A percentile compares a stretch with the other conserved stretches of the same genome.
Evolutionary conservation across 2,113 vertebrate genomes (phyloP).

Genomic region (Chamaetylas fuelleborni): DNA sequence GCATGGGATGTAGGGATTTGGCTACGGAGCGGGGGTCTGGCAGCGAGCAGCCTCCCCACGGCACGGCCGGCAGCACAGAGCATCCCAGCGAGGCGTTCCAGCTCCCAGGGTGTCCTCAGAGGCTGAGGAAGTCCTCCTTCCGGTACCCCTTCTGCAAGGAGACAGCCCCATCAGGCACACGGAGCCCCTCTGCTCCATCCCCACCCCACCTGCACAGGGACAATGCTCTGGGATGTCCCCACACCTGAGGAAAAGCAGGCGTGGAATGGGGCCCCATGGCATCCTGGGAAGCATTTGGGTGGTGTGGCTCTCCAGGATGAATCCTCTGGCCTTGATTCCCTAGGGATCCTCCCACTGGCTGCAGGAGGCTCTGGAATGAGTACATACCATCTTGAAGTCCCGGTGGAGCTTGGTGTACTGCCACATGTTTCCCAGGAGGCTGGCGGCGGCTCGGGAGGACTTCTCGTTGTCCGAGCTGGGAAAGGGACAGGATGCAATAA

Average conservation of each 20-base stretch:
- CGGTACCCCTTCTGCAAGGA: slow-evolving; percentile 78
- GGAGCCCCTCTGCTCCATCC: neutral
- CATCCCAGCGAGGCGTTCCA: neutral
- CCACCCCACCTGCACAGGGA: neutral
- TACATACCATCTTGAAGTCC: slow-evolving; percentile 80
- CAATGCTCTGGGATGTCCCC: neutral
- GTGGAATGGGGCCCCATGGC: fast-evolving
- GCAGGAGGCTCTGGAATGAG: neutral
- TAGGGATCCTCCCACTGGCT: fast-evolving
- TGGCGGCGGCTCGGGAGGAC: slow-evolving; percentile 82
- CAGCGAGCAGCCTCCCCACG: neutral
- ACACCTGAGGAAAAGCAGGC: too few relatives aligned
- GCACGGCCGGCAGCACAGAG: neutral
- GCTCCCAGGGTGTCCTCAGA: slow-evolving; percentile 18
- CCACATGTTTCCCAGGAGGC: slow-evolving; percentile 92
- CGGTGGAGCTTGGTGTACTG: slow-evolving; percentile 91
- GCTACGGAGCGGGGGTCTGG: fast-evolving
- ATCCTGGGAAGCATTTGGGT: neutral
- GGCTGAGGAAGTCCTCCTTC: slow-evolving; percentile 78
- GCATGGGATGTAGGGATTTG: fast-evolving
- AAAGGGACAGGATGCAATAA: neutral
- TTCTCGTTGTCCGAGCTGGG: slow-evolving; percentile 77
- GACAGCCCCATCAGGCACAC: neutral
- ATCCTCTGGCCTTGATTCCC: neutral
- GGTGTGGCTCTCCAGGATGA: neutral